Conservation (phyloP, 1,140 invertebrate genomes). For the Sarcophaga peregrina region DNA sequence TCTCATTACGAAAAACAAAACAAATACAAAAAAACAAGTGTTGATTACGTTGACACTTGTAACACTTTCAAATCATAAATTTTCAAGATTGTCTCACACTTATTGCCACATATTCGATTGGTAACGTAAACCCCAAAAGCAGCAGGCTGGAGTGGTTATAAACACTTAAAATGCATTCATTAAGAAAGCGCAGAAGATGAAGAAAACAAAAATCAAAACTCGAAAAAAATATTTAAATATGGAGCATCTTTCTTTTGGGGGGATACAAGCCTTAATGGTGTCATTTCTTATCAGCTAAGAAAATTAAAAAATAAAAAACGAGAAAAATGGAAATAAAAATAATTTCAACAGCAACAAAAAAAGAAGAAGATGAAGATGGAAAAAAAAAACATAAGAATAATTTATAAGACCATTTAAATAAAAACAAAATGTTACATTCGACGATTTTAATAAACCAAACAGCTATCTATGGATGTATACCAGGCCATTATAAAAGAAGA, state of each 20-base stretch:
- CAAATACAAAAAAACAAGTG: constrained; percentile 4
- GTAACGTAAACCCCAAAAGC: not conserved
- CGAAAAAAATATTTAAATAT: constrained; percentile 2
- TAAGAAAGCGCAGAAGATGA: not conserved
- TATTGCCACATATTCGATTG: constrained; percentile 26
- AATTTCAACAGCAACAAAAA: not conserved
- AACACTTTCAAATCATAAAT: constrained; percentile 42
- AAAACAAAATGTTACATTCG: constrained; percentile 14
- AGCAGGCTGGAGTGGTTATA: not conserved
- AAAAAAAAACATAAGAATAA: not conserved
- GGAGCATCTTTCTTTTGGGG: not conserved
- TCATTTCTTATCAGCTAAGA: constrained; percentile 32
- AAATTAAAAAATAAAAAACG: not conserved
- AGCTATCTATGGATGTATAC: not conserved
- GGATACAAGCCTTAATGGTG: constrained; percentile 17
- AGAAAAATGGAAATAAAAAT: not conserved
- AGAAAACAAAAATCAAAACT: not conserved
- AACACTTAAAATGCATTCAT: constrained; percentile 13
- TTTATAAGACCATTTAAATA: constrained; percentile 39
- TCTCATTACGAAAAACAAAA: not conserved
- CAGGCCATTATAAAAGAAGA: not conserved
- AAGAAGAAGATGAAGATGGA: not conserved
- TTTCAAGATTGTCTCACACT: constrained; percentile 38
- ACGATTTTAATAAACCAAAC: too few species aligned
- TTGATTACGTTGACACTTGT: constrained; percentile 42